Evolutionary conservation across 1,140 invertebrate species (phyloP).

Genomic region (Pomacea maculata): DNA sequence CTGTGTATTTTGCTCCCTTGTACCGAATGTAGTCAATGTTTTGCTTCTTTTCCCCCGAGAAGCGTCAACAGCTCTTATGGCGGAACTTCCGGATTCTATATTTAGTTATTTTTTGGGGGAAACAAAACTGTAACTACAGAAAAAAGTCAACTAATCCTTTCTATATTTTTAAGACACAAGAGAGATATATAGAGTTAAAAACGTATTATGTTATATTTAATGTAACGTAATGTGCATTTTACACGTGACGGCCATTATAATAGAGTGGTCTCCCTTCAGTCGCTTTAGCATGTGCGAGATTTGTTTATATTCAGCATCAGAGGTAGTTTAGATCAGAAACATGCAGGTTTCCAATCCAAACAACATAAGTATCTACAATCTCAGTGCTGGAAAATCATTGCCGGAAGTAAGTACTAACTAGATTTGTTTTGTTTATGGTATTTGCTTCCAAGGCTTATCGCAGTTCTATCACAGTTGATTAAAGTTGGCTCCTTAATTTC

Average conservation of each 20-base stretch:
- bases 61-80: not conserved
- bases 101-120: not conserved
- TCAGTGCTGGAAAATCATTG: conserved; percentile 94
- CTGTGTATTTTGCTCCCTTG: not conserved
- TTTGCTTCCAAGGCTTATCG: not conserved
- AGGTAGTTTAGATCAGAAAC: conserved; percentile 23
- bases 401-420: conserved; percentile 83
- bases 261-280: too few species aligned
- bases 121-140: too few species aligned
- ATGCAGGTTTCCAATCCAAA: conserved; percentile 75
- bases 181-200: too few species aligned
- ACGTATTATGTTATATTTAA: too few species aligned
- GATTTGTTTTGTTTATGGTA: not conserved
- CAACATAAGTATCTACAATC: conserved; percentile 97
- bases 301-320: not conserved
- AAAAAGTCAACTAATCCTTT: too few species aligned
- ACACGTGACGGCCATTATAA: too few species aligned
- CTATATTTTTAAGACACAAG: too few species aligned
- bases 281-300: too few species aligned
- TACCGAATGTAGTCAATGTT: not conserved
- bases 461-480: not conserved
- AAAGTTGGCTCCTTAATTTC: not conserved
- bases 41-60: not conserved
- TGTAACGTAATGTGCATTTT: too few species aligned
- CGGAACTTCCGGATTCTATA: conserved; percentile 17